Conservation (phyloP, 1,140 invertebrate species). For the Lordiphosa mommai region DNA sequence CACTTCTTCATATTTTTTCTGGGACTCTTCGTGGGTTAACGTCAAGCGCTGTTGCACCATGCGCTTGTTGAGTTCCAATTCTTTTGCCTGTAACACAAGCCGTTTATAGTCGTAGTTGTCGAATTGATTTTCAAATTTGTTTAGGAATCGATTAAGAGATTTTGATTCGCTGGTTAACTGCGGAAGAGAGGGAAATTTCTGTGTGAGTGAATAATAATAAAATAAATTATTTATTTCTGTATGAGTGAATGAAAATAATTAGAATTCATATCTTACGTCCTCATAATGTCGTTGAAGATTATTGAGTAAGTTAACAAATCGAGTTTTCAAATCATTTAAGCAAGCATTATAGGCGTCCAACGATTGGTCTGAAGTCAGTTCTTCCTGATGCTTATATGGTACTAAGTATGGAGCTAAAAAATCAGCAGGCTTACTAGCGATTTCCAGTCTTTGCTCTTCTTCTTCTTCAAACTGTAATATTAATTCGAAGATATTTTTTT, state of each 20-base stretch:
- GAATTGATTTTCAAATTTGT: slow-evolving; percentile 76
- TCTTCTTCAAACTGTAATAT: slow-evolving; percentile 75
- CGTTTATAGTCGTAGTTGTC: slow-evolving; percentile 72
- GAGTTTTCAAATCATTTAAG: slow-evolving; percentile 82
- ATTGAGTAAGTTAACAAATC: slow-evolving; percentile 81
- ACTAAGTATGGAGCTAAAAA: slow-evolving; percentile 83
- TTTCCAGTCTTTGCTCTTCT: slow-evolving; percentile 61
- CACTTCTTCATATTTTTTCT: slow-evolving; percentile 71
- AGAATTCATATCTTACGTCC: slow-evolving; percentile 54
- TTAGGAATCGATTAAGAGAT: slow-evolving; percentile 62
- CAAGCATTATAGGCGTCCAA: slow-evolving; percentile 80
- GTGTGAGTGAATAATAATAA: too few species aligned
- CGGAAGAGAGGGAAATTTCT: neutral
- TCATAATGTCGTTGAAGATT: slow-evolving; percentile 81
- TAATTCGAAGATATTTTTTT: neutral
- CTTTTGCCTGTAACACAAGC: slow-evolving; percentile 63
- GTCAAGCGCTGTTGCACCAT: slow-evolving; percentile 75
- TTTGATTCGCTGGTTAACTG: slow-evolving; percentile 70
- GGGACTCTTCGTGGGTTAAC: slow-evolving; percentile 66
- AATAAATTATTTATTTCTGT: neutral
- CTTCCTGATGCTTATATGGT: slow-evolving; percentile 79
- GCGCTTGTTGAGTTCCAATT: slow-evolving; percentile 67
- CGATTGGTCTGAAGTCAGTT: slow-evolving; percentile 71
- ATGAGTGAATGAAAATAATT: neutral
- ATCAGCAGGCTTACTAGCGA: slow-evolving; percentile 79